A percentile compares a stretch with the other conserved stretches of the same genome.
phyloP scores from a whole-genome alignment of 2,888 invertebrate genomes.

The Melanostoma mellinum region DNA sequence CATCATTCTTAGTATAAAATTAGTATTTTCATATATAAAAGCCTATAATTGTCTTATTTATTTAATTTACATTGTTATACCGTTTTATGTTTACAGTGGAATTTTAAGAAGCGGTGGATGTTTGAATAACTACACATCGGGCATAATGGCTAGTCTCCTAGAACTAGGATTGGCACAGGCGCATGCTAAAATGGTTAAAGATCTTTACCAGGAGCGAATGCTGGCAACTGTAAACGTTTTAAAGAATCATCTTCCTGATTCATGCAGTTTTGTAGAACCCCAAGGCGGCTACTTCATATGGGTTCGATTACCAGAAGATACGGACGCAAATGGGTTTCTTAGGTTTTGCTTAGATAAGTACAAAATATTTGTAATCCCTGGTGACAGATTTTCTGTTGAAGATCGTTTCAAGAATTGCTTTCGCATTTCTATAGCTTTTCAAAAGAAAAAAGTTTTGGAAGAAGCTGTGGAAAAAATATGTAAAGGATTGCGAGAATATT shows the following conservation, averaged over 20 bases:
- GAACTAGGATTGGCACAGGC: conserved; percentile 83
- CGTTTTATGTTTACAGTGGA: conserved; percentile 78
- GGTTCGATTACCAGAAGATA: conserved; percentile 82
- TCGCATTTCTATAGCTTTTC: conserved; percentile 83
- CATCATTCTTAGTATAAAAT: too few relatives aligned
- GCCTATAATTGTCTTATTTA: background rate
- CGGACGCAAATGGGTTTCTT: conserved; percentile 81
- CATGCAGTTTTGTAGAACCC: conserved; percentile 81
- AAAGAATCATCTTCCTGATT: conserved; percentile 80
- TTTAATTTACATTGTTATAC: background rate
- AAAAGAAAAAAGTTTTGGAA: conserved; percentile 79
- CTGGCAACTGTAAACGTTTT: conserved; percentile 81
- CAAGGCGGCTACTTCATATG: conserved; percentile 86
- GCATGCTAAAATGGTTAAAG: conserved; percentile 81
- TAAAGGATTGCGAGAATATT: conserved; percentile 78
- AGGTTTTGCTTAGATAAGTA: conserved; percentile 81
- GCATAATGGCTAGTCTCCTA: conserved; percentile 83
- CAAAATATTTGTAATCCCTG: conserved; percentile 82
- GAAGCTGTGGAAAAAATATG: conserved; percentile 81
- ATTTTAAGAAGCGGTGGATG: conserved; percentile 84
- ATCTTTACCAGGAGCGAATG: conserved; percentile 82
- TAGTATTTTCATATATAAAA: background rate
- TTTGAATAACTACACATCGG: conserved; percentile 84
- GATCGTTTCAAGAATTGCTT: conserved; percentile 80
- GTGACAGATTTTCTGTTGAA: conserved; percentile 81